Evolutionary conservation across 53 echinoderm and acorn worm genomes (phyloP), one percentile per base, ranked within the genome.

Genomic region (Temnopleurus reevesii): DNA sequence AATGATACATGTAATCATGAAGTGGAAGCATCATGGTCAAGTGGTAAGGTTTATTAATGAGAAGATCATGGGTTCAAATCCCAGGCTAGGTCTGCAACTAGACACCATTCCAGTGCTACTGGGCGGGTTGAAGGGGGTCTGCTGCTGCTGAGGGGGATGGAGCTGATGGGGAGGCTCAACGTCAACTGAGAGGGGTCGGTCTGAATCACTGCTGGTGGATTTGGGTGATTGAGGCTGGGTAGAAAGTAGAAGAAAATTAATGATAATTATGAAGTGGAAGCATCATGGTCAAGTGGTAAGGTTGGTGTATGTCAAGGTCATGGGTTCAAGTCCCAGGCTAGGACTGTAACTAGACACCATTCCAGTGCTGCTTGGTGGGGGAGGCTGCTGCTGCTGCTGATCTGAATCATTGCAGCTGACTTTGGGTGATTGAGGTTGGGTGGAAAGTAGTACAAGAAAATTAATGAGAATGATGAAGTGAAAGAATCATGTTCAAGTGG

Each of bases 111-210:
- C 60, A 0, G 88, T 87, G 88, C 88, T 87, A 71, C 88, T 87
- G 51, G 88, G 88, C n/a, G n/a, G n/a, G n/a, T n/a, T n/a, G n/a
- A n/a, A n/a, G n/a, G n/a, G n/a, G n/a, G n/a, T n/a, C n/a, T n/a
- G n/a, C n/a, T n/a, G n/a, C n/a, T n/a, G n/a, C n/a, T n/a, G n/a
- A n/a, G n/a, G n/a, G 33, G 88, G 71, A 38, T 83, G 89, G 13
- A 71, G 89, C 31, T 47, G 77, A 21, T 63, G 77, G 66, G 77
- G 83, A 10, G 65, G 76, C 35, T 94, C 90, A 23, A 97, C 93
- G 28, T 97, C 97, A 8, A 95, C 90, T 4, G 95, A 93, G n/a
- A 91, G 84, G 25, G 97, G 95, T 15, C 93, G 92, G 25, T 96
- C 93, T 8, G 92, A 59, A 15, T 93, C 92, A 4, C 9, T 71